These are phyloP conservation scores for Amblyopsis hoosieri DNA, from an alignment of 2,797 vertebrate species.

Conservation along the genomic window DNA sequence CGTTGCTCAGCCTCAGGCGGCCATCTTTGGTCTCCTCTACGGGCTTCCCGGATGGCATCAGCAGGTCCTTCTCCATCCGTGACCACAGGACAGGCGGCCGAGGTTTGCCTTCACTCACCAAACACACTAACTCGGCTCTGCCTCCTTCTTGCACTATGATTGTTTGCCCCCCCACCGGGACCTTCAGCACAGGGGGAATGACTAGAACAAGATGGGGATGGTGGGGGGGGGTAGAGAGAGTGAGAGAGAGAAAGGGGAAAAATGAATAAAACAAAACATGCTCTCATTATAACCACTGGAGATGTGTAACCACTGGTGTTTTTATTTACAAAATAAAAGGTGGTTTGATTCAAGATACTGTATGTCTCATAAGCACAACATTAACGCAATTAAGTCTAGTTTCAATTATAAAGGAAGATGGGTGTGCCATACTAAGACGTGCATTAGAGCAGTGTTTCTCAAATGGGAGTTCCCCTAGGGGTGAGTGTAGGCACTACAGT, in stretches of 20 bases:
- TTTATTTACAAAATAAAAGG: background rate
- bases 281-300: no score
- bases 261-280: no score
- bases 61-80: slow-evolving; percentile 86
- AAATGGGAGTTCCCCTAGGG: no score
- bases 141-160: slow-evolving; percentile 89
- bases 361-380: no score
- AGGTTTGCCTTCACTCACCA: slow-evolving; percentile 89
- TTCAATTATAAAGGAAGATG: no score
- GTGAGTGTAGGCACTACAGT: no score
- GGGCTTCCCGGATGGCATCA: slow-evolving; percentile 84
- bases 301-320: background rate
- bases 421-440: no score
- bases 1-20: slow-evolving; percentile 84
- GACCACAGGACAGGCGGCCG: slow-evolving; percentile 94
- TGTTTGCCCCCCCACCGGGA: slow-evolving; percentile 84
- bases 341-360: no score
- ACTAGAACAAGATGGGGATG: slow-evolving; percentile 67
- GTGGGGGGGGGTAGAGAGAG: background rate
- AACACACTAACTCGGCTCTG: slow-evolving; percentile 85
- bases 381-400: no score
- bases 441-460: no score
- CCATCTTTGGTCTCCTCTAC: slow-evolving; percentile 86
- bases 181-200: slow-evolving; percentile 87
- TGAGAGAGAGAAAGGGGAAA: background rate